Base-by-base conservation (phyloP, 2,797 vertebrate species). In the Caiman crocodilus region DNA sequence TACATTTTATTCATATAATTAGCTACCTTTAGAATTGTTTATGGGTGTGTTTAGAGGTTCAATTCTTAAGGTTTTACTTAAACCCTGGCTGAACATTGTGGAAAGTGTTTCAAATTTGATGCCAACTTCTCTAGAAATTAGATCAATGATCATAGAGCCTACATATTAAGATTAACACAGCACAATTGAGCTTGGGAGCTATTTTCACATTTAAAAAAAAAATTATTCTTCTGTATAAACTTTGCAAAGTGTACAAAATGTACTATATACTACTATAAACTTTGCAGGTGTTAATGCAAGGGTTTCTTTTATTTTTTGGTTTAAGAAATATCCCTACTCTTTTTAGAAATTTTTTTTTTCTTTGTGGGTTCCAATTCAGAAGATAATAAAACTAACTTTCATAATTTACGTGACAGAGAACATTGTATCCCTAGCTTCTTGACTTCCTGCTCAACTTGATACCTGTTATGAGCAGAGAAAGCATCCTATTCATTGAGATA, bases 381-480 rank as follows among this genome's bases (percentile, higher is more conserved):
- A 86, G 55, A 65, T 86, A 74, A 42, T 90, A 94, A 89, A 80
- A 73, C 32, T 80, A 35, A 76, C 84, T 93, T 76, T 84, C 63
- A 82, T 58, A 82, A 80, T 75, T 64, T 16, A 57, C 59, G 64
- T 12, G 79, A 82, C 91, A 90, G 78, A 90, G 92, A 95, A 95
- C 85, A 84, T 86, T 64, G 25, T 79, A 91, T 92, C 94, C 93
- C 90, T 1, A 1, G 2, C 86, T 92, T 69, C 87, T 90, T 94
- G 92, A 87, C 96, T 90, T 89, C 76, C 83, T 89, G 28, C 76
- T 95, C 94, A 96, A 95, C 90, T 92, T 77, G 0, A 35, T 84
- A 88, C 92, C 92, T 95, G 88, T 91, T 92, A 94, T 79, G 84
- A 92, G 92, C 90, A 95, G 91, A 69, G 92, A 95, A 95, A 95